Conservation (phyloP, 2,113 vertebrate genomes). For the rat (Rattus norvegicus) region DNA sequence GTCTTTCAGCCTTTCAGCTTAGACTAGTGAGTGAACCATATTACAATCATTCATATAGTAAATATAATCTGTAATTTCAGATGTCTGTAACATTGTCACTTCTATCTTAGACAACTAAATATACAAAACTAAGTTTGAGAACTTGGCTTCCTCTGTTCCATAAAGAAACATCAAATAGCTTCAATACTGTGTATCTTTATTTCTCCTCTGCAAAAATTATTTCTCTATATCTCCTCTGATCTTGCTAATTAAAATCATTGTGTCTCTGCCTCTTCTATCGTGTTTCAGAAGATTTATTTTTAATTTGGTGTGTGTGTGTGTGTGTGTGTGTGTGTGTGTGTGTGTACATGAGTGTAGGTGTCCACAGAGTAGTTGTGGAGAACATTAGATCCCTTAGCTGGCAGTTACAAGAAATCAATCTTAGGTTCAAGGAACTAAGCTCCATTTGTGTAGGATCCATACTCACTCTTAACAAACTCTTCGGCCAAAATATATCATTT, state of each 20-base stretch:
- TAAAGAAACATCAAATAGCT: neutral
- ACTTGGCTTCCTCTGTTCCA: neutral
- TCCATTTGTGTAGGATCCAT: accelerated
- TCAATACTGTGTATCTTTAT: neutral
- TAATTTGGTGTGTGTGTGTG: neutral
- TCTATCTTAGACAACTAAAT: conserved; percentile 11
- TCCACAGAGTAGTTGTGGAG: too few relatives aligned
- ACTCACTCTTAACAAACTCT: neutral
- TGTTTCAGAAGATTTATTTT: neutral
- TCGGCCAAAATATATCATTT: neutral
- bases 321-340: neutral
- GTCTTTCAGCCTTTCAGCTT: neutral
- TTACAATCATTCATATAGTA: neutral
- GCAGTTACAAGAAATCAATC: neutral
- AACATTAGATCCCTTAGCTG: neutral
- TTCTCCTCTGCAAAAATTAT: neutral
- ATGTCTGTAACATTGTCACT: conserved; percentile 45
- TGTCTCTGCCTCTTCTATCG: neutral
- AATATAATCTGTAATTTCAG: neutral
- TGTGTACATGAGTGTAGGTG: neutral
- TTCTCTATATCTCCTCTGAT: neutral
- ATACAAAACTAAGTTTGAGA: conserved; percentile 48
- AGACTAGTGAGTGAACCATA: conserved; percentile 9
- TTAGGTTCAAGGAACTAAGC: neutral
- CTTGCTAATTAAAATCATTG: neutral